Evolutionary conservation across 2,113 vertebrate species (phyloP), one percentile per base, ranked within the genome.

Genomic region (Potamarius usumacintae): DNA sequence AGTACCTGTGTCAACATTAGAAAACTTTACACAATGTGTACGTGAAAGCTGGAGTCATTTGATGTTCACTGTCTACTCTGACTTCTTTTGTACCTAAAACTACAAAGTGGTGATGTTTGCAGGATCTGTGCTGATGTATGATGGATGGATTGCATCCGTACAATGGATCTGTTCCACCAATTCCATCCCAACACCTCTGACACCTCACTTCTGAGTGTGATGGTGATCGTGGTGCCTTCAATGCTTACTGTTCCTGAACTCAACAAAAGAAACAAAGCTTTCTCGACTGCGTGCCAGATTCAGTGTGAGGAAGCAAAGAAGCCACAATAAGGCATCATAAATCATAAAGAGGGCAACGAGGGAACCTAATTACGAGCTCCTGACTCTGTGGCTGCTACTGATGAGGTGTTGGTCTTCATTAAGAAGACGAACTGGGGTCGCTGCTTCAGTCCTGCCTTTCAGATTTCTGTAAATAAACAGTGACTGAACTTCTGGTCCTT

Each of bases 351-450:
- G 50, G 76, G 25, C 25, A 55, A 27, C 0, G 76, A 12, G 52
- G 52, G n/a, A 79, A 53, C 48, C 27, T 55, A 79, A 58, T 80
- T 80, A 30, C 7, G 5, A 62, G 30, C 15, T 78, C 52, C 52
- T 4, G 52, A 27, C 12, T 30, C 76, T 4, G n/a, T 79, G 25
- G 50, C 48, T n/a, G 48, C 53, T 81, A 42, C 78, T 20, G 57
- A 42, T 34, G 6, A 62, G 80, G 4, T 82, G 80, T 82, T 60
- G 18, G 80, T 62, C 80, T 25, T 82, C 58, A 82, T 82, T 82
- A 82, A 82, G 18, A 18, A 9, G 0, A 42, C 0, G 4, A 42
- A 17, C 27, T 48, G 0, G n/a, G 79, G 53, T 42, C 30, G 7
- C 52, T 18, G 15, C 76, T 79, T 79, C 10, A 9, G 77, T 57